Evolutionary conservation across 2,888 invertebrate species (phyloP).

Genomic region (Leucoma salicis): DNA sequence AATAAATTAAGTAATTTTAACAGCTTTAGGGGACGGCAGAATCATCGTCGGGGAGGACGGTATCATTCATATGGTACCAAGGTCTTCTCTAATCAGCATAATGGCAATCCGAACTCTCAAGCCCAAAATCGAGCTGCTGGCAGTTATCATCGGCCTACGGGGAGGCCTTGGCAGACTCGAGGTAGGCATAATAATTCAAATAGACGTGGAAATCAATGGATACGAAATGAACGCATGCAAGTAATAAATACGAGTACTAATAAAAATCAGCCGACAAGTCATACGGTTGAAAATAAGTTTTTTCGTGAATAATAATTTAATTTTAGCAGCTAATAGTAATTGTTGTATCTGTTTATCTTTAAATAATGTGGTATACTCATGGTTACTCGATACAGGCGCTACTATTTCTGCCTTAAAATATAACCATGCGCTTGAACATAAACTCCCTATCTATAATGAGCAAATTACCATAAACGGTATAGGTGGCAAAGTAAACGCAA

Average conservation of each 20-base stretch:
- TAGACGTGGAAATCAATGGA: not conserved
- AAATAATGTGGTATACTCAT: not conserved
- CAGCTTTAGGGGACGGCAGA: too few species aligned
- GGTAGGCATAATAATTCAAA: not conserved
- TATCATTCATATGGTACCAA: too few species aligned
- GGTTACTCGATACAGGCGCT: slow-evolving; percentile 19
- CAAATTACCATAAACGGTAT: not conserved
- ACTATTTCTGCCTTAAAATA: slow-evolving; percentile 13
- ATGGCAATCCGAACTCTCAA: too few species aligned
- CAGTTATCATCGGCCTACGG: too few species aligned
- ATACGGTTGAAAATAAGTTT: not conserved
- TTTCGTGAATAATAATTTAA: not conserved
- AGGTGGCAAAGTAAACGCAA: not conserved
- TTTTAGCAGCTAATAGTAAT: not conserved
- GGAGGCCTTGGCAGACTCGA: too few species aligned
- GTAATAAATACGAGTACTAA: not conserved
- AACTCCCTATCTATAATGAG: not conserved
- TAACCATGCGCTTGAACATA: not conserved
- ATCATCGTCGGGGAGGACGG: too few species aligned
- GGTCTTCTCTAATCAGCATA: too few species aligned
- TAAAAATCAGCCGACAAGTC: not conserved
- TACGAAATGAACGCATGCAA: not conserved
- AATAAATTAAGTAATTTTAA: too few species aligned
- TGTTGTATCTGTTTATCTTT: not conserved
- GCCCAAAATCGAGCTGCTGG: too few species aligned